Base-by-base conservation (phyloP, 2,113 vertebrate genomes). In the Okapia johnstoni region DNA sequence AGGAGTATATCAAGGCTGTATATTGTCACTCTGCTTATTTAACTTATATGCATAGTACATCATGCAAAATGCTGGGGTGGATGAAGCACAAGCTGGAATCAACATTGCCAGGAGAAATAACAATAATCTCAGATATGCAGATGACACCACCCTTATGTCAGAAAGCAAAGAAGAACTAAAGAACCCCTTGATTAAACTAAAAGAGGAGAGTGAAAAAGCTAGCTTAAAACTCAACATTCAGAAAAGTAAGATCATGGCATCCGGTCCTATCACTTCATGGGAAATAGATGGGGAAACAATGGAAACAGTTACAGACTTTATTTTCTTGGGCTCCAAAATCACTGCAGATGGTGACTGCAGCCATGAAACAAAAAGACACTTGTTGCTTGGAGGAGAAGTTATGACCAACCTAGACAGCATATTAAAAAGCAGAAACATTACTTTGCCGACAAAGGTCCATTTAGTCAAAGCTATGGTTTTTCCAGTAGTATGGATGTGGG, bases 241-340 rank as follows among this genome's bases (percentile, higher is more conserved):
- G 30, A 63, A 63, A 63, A n/a, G 28, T 63, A n/a, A 63, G 7
- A 63, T n/a, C 15, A 63, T n/a, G 61, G 15, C 61, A 63, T 8
- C 7, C 0, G 1, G 4, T 17, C 61, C 15, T 30, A n/a, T n/a
- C 7, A 63, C 17, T 63, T n/a, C 30, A n/a, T 63, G 30, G 30
- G 3, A 63, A 63, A 63, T 17, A n/a, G 15, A 63, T 17, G 3
- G 15, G 61, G 30, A 63, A 63, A 63, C 61, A 63, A n/a, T 1
- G 7, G 15, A n/a, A 63, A 63, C 7, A n/a, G 61, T 17, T 15
- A n/a, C 61, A 63, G 61, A n/a, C 30, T 33, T 33, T 33, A 63
- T 63, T 63, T 63, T 63, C 30, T n/a, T 16, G 30, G 30, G 61
- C 15, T 63, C 61, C 61, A 63, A 63, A 63, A 63, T n/a, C 61